Percentiles rank a stretch among this genome's conserved stretches.
Evolutionary conservation across 2,888 invertebrate species (phyloP).

Genomic region (Trissolcus japonicus): DNA sequence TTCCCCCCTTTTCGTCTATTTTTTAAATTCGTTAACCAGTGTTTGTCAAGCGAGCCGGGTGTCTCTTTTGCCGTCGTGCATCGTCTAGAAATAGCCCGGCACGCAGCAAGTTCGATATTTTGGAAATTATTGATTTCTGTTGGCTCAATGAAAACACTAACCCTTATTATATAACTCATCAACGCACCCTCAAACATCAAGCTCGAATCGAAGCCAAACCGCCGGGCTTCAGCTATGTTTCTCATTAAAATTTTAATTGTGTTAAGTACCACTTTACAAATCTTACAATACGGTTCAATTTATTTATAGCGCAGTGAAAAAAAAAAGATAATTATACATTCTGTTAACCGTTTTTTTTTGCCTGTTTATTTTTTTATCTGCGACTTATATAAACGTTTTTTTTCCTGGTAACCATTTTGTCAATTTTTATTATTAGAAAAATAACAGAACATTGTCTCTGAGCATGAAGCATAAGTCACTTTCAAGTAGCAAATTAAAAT

Average conservation of each 20-base stretch:
- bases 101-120: conserved; percentile 33
- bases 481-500: conserved; percentile 42
- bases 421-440: conserved; percentile 4
- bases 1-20: conserved; percentile 10
- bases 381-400: conserved; percentile 13
- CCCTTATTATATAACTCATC: conserved; percentile 44
- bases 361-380: neutral
- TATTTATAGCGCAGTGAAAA: neutral
- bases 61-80: conserved; percentile 27
- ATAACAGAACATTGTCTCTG: conserved; percentile 8
- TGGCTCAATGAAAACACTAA: conserved; percentile 37
- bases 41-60: conserved; percentile 17
- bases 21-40: conserved; percentile 29
- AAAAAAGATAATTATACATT: neutral
- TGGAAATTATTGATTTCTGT: conserved; percentile 52
- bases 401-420: conserved; percentile 13
- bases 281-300: neutral
- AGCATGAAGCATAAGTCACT: conserved; percentile 27
- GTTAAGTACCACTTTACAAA: neutral
- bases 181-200: conserved; percentile 30
- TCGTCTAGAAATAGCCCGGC: conserved; percentile 44
- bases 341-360: neutral
- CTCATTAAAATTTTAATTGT: neutral
- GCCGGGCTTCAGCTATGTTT: neutral
- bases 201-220: neutral